A percentile compares a stretch with the other conserved stretches of the same genome.
phyloP scores from a whole-genome alignment of 1,140 invertebrate species.

The Marisa cornuarietis region DNA sequence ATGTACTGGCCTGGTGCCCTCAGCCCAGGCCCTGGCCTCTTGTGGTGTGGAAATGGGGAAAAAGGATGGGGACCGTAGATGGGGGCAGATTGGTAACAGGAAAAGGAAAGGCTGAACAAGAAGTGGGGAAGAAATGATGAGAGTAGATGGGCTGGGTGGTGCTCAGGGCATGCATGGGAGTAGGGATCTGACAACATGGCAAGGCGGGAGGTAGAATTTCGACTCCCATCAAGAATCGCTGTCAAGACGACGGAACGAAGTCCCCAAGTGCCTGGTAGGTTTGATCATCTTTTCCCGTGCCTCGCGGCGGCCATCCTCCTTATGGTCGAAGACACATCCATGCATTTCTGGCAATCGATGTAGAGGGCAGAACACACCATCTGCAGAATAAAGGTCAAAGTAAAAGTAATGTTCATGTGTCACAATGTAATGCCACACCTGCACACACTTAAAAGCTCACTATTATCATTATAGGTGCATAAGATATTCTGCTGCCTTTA shows the following conservation, averaged over 20 bases:
- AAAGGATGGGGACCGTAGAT: too few species aligned
- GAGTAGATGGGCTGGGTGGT: background rate
- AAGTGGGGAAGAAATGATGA: background rate
- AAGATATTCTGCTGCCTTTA: background rate
- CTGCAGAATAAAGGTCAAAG: constrained; percentile 38
- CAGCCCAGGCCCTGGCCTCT: too few species aligned
- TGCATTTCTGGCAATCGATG: constrained; percentile 60
- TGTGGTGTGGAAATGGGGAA: too few species aligned
- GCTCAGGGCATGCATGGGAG: background rate
- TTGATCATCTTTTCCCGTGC: constrained; percentile 61
- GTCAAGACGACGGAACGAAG: constrained; percentile 55
- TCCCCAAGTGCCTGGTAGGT: constrained; percentile 59
- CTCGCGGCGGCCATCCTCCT: constrained; percentile 57
- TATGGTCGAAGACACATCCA: constrained; percentile 60
- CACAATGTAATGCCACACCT: background rate
- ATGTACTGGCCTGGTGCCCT: too few species aligned
- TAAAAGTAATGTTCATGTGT: background rate
- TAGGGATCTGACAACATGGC: background rate
- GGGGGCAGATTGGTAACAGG: background rate
- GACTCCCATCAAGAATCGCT: constrained; percentile 45
- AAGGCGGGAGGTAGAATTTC: background rate
- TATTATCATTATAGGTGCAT: background rate
- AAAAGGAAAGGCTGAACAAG: background rate
- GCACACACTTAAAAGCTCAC: background rate
- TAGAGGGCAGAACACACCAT: constrained; percentile 54